Percentiles rank a stretch among this genome's conserved stretches.
These are phyloP conservation scores for Hippopotamyrus pictus DNA, from an alignment of 2,797 vertebrate species.

Conservation along the genomic window DNA sequence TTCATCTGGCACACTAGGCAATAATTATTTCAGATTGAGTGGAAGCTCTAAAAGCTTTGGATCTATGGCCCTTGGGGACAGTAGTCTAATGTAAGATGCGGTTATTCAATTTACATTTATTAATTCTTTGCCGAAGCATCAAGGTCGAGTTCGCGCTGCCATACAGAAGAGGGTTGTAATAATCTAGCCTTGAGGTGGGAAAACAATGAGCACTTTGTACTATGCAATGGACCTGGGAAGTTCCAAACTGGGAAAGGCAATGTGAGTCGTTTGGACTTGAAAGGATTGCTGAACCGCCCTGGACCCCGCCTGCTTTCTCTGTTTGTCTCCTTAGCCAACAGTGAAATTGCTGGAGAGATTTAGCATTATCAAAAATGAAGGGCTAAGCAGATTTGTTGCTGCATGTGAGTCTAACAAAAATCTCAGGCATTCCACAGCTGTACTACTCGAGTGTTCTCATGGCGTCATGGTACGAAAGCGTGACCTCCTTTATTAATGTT, in stretches of 20 bases:
- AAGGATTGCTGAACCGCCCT: background rate
- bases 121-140: conserved; percentile 6
- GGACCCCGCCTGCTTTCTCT: background rate
- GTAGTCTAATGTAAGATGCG: background rate
- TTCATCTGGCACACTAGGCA: background rate
- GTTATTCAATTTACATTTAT: conserved; percentile 19
- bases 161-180: background rate
- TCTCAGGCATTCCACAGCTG: background rate
- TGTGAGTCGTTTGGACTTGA: background rate
- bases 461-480: background rate
- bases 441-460: background rate
- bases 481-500: background rate
- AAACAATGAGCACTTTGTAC: background rate
- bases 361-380: background rate
- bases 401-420: background rate
- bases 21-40: conserved; percentile 7
- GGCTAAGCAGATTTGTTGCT: background rate
- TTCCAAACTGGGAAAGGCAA: background rate
- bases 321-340: background rate
- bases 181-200: background rate
- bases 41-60: background rate
- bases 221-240: background rate
- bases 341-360: background rate
- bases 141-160: background rate
- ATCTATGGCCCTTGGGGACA: background rate